Conservation (phyloP, 2,888 invertebrate species). For the Siphlonurus alternatus region DNA sequence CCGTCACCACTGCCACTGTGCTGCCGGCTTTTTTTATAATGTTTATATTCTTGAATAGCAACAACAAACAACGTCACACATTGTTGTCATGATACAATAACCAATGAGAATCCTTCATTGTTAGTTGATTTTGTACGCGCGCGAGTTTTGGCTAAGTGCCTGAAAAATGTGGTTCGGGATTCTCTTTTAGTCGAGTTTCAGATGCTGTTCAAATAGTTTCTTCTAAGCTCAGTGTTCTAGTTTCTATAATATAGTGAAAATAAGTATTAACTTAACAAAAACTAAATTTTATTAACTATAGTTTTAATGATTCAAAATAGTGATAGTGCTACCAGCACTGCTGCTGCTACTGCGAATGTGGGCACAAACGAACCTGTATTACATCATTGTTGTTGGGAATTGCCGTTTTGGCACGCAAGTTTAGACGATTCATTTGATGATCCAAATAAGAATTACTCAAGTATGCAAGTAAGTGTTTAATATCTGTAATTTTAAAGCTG, state of each 20-base stretch:
- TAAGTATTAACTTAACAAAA: no score
- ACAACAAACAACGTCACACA: background rate
- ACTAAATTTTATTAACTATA: no score
- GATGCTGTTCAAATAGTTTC: background rate
- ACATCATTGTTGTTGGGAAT: background rate
- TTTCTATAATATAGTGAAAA: no score
- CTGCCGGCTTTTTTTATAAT: no score
- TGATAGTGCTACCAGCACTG: background rate
- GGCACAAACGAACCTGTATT: background rate
- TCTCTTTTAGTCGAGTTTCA: background rate
- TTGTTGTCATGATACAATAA: background rate
- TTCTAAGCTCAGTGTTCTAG: no score
- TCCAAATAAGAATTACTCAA: background rate
- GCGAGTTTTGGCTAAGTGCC: background rate
- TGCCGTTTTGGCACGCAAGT: background rate
- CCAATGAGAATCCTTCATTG: background rate
- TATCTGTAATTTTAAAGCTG: no score
- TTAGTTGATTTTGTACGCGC: background rate
- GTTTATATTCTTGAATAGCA: background rate
- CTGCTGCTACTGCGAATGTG: background rate
- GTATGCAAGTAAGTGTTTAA: no score
- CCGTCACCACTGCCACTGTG: no score
- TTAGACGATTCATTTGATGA: background rate
- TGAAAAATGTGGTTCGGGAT: background rate
- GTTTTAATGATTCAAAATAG: background rate